These are phyloP conservation scores for Hemichromis elongatus DNA, from an alignment of 2,113 vertebrate species.

Conservation along the genomic window DNA sequence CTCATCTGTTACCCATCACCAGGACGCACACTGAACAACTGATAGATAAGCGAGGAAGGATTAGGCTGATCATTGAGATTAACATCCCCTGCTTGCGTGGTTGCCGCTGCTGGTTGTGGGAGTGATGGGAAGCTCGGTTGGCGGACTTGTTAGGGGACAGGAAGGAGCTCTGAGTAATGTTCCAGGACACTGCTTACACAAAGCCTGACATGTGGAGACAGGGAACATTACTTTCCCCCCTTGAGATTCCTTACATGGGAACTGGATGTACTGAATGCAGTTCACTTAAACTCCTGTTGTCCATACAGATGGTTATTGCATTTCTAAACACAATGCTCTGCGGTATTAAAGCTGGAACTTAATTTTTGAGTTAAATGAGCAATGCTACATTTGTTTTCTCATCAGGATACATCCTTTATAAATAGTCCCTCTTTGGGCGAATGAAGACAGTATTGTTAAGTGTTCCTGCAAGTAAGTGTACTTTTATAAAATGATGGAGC, in stretches of 20 bases:
- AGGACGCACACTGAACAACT: background rate
- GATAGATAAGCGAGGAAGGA: conserved; percentile 14
- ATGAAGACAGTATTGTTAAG: background rate
- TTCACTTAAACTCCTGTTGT: background rate
- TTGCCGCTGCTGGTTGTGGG: background rate
- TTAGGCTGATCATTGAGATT: background rate
- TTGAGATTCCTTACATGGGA: background rate
- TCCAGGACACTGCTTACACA: conserved; percentile 12
- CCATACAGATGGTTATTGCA: background rate
- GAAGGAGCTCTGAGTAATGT: background rate
- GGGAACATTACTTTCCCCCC: conserved; percentile 2
- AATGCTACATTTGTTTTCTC: background rate
- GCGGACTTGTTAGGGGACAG: background rate
- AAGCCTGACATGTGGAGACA: conserved; percentile 6
- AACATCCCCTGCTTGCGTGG: background rate
- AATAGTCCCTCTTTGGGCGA: background rate
- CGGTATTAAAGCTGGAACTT: background rate
- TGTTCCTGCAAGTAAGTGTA: background rate
- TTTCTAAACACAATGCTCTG: background rate
- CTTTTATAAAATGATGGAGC: background rate
- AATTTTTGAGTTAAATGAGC: background rate
- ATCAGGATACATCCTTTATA: background rate
- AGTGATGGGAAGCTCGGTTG: background rate
- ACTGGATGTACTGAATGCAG: background rate
- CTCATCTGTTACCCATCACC: background rate